Evolutionary conservation across 2,888 invertebrate genomes (phyloP).

Genomic region (Sphaerophoria taeniata): DNA sequence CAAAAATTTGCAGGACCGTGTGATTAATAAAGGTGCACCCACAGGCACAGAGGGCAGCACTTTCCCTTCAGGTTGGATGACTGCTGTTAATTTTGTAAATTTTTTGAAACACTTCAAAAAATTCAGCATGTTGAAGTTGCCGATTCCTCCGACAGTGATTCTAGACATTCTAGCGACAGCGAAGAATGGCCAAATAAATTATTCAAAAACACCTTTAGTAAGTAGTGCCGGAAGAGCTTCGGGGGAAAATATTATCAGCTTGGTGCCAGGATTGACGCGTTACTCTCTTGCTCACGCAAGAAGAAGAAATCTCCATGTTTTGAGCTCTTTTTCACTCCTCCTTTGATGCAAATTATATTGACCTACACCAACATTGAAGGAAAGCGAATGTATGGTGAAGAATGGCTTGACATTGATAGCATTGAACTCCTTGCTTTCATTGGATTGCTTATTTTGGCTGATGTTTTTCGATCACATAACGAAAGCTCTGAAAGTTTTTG

Average conservation of each 20-base stretch:
- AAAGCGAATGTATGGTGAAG: constrained; percentile 4
- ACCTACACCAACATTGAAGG: constrained; percentile 16
- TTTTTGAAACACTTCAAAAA: too few species aligned
- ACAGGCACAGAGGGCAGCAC: too few species aligned
- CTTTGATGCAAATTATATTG: constrained; percentile 9
- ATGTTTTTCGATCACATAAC: too few species aligned
- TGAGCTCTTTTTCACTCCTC: constrained; percentile 15
- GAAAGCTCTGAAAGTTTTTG: too few species aligned
- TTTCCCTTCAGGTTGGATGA: too few species aligned
- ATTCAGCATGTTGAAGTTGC: constrained; percentile 9
- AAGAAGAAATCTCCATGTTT: constrained; percentile 28
- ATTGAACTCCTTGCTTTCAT: too few species aligned
- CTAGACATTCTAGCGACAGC: not conserved
- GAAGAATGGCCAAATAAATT: constrained; percentile 13
- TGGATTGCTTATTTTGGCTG: too few species aligned
- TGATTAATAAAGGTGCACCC: too few species aligned
- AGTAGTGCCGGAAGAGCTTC: not conserved
- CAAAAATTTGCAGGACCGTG: too few species aligned
- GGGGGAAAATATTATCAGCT: constrained; percentile 15
- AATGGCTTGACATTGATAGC: too few species aligned
- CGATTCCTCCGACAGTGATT: constrained; percentile 3
- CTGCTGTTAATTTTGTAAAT: too few species aligned
- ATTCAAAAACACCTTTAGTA: not conserved
- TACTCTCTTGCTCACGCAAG: constrained; percentile 21
- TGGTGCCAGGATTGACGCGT: not conserved